Conservation (phyloP, 1,140 invertebrate genomes). For the Oryctes rhinoceros region DNA sequence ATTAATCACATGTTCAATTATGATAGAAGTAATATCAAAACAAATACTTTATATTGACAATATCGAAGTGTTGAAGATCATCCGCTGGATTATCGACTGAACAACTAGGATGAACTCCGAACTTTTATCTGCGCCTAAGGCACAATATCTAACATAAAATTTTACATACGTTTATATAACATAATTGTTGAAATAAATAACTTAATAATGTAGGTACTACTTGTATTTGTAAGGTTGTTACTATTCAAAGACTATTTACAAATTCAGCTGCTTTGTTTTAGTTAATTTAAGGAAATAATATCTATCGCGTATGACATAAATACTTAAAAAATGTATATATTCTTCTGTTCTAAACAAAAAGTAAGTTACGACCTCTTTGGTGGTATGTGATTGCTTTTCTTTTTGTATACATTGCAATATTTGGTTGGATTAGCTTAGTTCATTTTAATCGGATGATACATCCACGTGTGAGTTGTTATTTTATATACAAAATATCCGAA, state of each 20-base stretch:
- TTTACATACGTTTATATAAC: not conserved
- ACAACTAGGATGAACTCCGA: not conserved
- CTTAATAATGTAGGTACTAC: not conserved
- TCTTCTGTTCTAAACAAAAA: no score
- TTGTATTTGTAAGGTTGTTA: not conserved
- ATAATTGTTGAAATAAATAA: constrained; percentile 1
- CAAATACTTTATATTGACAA: not conserved
- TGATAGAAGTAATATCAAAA: constrained; percentile 12
- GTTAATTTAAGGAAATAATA: not conserved
- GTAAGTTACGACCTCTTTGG: no score
- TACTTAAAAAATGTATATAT: no score
- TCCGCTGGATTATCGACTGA: not conserved
- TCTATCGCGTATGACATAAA: not conserved
- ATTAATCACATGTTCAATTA: constrained; percentile 13
- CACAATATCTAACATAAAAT: not conserved
- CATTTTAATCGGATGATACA: no score
- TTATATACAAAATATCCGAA: not conserved
- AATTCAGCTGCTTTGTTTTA: not conserved
- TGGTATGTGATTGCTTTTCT: no score
- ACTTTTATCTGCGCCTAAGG: not conserved
- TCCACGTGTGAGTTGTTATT: not conserved
- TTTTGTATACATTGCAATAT: no score
- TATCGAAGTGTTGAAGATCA: not conserved
- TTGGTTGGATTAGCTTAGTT: no score
- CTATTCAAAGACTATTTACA: not conserved